Evolutionary conservation across 1,140 invertebrate species (phyloP), one percentile per base, ranked within the genome.

Genomic region (Euwallacea similis): DNA sequence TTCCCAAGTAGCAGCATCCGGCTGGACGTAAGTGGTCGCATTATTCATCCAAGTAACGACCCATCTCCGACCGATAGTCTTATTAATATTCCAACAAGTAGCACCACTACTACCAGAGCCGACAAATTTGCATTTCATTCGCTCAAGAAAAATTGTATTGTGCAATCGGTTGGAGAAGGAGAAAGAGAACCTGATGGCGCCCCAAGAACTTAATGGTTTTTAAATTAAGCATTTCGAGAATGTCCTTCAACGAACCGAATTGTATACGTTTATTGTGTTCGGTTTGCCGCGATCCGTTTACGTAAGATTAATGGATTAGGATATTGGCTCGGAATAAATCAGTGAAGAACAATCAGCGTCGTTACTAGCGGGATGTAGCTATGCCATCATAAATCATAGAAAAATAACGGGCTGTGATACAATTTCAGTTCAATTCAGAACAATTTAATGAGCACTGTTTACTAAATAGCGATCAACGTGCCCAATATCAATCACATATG

Each of bases 21-120:
- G 55, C 55, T 58, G 21, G 55, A 58, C 13, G 55, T 58, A 58
- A 58, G 55, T 58, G 55, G 55, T 15, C 55, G 16, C 55, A 58
- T 58, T 58, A 58, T 21, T 58, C 55, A 58, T 58, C 55, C n/a
- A 21, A 58, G 21, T 58, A 58, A 58, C 55, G n/a, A 58, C 55
- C 21, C 16, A 58, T 58, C 55, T 33, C n/a, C n/a, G 55, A 58
- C n/a, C 21, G 16, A 58, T 58, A 58, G 55, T 58, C 55, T 58
- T 58, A 58, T 58, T 58, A 58, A 58, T 58, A 58, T 58, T 58
- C 55, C n/a, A n/a, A 21, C 21, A 58, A 58, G 55, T 58, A 58
- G 55, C 55, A 58, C 55, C 21, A 58, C 55, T 58, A 58, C 55
- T n/a, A 58, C n/a, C 55, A 33, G 21, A 33, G 21, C 21, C 21